A percentile compares a stretch with the other conserved stretches of the same genome.
Conservation (phyloP, 2,888 invertebrate species). For the Dryadula phaetusa region DNA sequence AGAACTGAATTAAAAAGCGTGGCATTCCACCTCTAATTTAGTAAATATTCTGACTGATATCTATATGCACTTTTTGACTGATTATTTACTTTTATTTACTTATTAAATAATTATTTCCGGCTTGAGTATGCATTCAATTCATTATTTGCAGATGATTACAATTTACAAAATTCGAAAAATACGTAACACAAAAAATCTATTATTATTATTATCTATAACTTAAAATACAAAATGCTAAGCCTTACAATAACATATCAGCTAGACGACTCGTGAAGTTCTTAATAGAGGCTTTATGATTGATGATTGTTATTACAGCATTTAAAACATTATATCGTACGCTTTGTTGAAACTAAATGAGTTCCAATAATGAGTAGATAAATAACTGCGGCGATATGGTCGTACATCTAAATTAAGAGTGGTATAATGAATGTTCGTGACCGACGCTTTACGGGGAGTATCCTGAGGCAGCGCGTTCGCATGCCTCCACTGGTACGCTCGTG, state of each 20-base stretch:
- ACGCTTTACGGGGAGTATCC: conserved; percentile 45
- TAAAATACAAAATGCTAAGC: background rate
- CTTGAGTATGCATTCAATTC: too few species aligned
- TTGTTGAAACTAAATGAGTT: conserved; percentile 28
- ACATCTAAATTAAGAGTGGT: conserved; percentile 49
- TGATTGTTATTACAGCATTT: conserved; percentile 20
- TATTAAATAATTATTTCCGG: too few species aligned
- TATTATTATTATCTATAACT: too few species aligned
- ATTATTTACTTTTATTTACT: too few species aligned
- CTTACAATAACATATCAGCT: background rate
- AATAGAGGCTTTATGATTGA: conserved; percentile 6
- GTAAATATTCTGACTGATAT: too few species aligned
- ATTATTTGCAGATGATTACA: too few species aligned
- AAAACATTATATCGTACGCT: conserved; percentile 17
- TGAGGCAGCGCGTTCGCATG: conserved; percentile 38
- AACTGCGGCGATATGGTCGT: conserved; percentile 42
- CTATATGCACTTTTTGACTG: too few species aligned
- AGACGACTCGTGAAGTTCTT: background rate
- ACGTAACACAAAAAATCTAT: background rate
- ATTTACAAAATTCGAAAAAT: too few species aligned
- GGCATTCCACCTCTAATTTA: too few species aligned
- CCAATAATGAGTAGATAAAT: conserved; percentile 38
- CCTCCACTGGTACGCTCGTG: conserved; percentile 36
- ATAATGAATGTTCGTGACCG: conserved; percentile 50
- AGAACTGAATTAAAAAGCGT: too few species aligned